Conservation (phyloP, 1,140 invertebrate species). For the Tetramorium alpestre region DNA sequence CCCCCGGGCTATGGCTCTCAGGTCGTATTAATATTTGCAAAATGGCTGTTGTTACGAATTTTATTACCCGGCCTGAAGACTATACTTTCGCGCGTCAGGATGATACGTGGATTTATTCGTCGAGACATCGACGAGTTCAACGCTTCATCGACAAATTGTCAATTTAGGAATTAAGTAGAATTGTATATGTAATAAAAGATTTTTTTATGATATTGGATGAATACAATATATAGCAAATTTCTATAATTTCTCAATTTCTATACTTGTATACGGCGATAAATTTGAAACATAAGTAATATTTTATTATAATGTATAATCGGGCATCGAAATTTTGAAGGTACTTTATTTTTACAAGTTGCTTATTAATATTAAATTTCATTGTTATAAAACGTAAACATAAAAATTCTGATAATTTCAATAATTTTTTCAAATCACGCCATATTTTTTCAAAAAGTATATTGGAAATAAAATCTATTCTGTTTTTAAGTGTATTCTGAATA, state of each 20-base stretch:
- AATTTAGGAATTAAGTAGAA: no score
- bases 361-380: not conserved
- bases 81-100: not conserved
- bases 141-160: no score
- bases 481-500: no score
- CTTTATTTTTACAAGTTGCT: not conserved
- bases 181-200: not conserved
- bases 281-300: not conserved
- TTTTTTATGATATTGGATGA: not conserved
- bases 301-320: not conserved
- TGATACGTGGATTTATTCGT: not conserved
- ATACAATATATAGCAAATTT: not conserved
- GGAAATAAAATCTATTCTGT: no score
- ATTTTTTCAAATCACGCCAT: no score
- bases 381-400: not conserved
- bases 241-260: no score
- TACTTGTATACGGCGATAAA: no score
- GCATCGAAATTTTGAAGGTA: not conserved
- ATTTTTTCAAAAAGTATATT: no score
- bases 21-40: conserved; percentile 3
- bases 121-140: not conserved
- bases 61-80: not conserved
- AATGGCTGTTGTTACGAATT: not conserved
- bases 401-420: no score
- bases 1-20: not conserved